phyloP scores from a whole-genome alignment of 2,113 vertebrate species.

The Malaclemys terrapin region DNA sequence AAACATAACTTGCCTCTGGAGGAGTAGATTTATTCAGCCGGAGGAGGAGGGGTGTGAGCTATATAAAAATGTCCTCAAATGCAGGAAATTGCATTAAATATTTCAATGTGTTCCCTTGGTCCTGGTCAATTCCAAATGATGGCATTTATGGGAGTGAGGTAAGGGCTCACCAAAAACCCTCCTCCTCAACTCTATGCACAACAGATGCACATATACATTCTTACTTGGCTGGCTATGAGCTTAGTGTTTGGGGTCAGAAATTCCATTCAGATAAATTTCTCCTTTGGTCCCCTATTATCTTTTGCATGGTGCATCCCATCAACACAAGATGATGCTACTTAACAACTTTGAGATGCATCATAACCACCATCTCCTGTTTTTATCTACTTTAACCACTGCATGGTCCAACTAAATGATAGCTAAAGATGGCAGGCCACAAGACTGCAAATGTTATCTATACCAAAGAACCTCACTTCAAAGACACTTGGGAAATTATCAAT shows the following conservation, averaged over 20 bases:
- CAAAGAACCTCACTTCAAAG: background rate
- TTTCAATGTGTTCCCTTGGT: background rate
- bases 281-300: background rate
- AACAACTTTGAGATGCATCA: slow-evolving; percentile 14
- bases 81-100: background rate
- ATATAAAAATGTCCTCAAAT: slow-evolving; percentile 2
- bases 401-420: slow-evolving; percentile 5
- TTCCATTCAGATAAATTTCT: background rate
- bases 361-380: background rate
- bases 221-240: background rate
- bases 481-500: background rate
- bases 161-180: background rate
- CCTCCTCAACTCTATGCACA: background rate
- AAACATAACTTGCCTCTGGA: background rate
- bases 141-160: background rate
- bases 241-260: background rate
- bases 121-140: background rate
- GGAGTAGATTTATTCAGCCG: background rate
- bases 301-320: background rate
- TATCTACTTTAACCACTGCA: background rate
- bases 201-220: background rate
- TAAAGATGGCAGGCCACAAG: background rate
- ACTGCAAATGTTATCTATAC: background rate
- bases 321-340: background rate
- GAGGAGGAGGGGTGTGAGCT: background rate